phyloP scores from a whole-genome alignment of 1,140 invertebrate genomes.

The Eriocheir sinensis region DNA sequence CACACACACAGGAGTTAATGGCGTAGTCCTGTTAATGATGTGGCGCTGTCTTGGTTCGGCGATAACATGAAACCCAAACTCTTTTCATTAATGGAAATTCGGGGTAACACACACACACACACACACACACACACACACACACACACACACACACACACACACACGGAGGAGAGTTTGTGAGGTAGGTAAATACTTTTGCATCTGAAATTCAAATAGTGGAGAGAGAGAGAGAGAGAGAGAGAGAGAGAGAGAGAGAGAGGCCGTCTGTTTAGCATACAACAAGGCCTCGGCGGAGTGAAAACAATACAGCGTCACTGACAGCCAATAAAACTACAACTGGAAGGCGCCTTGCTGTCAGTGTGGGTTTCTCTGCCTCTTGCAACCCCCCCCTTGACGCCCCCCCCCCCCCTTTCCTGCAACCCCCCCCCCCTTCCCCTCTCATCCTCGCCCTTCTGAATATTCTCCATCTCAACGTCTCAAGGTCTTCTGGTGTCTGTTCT shows the following conservation, averaged over 20 bases:
- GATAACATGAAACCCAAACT: too few relatives aligned
- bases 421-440: neutral
- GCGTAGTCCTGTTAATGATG: too few relatives aligned
- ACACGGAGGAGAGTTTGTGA: too few relatives aligned
- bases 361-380: neutral
- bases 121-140: conserved; percentile 50
- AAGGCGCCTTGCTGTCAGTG: neutral
- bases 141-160: conserved; percentile 37
- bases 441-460: too few relatives aligned
- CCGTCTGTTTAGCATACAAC: neutral
- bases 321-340: neutral
- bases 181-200: neutral
- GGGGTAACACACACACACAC: conserved; percentile 33
- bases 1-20: too few relatives aligned
- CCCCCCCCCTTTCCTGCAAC: neutral
- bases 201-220: neutral
- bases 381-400: neutral
- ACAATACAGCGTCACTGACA: neutral
- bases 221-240: conserved; percentile 41
- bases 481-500: too few relatives aligned
- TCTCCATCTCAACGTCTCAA: too few relatives aligned
- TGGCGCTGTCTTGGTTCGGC: too few relatives aligned
- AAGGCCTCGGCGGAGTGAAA: conserved; percentile 18
- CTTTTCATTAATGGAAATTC: neutral
- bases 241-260: conserved; percentile 36